phyloP scores from a whole-genome alignment of 1,140 invertebrate genomes.

The Phortica variegata region DNA sequence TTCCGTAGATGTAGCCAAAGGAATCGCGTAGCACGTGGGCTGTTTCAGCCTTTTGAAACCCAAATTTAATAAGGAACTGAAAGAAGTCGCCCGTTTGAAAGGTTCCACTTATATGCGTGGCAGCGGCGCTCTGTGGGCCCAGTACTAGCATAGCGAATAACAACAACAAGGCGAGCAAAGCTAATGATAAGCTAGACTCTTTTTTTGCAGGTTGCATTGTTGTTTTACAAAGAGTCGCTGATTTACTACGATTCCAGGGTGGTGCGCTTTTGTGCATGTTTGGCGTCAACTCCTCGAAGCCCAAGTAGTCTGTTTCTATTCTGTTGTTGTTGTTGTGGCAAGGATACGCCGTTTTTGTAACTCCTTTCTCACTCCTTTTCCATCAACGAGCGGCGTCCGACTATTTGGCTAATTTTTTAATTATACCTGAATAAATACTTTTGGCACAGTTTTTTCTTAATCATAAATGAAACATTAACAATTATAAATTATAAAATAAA shows the following conservation, averaged over 20 bases:
- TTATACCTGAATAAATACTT: too few species aligned
- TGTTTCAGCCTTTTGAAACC: conserved; percentile 93
- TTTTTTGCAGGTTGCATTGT: conserved; percentile 5
- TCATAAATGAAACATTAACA: too few species aligned
- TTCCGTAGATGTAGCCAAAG: conserved; percentile 93
- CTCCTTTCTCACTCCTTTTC: not conserved
- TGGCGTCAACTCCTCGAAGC: conserved; percentile 18
- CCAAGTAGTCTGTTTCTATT: conserved; percentile 24
- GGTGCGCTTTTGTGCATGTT: conserved; percentile 45
- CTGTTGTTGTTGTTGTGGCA: conserved; percentile 6
- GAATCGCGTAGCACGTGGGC: conserved; percentile 73
- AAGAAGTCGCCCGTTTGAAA: conserved; percentile 79
- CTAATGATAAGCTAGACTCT: conserved; percentile 33
- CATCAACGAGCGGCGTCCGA: not conserved
- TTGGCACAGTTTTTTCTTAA: too few species aligned
- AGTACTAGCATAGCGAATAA: conserved; percentile 7
- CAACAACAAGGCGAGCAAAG: conserved; percentile 13
- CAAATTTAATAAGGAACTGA: conserved; percentile 91
- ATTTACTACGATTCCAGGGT: conserved; percentile 32
- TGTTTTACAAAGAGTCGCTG: not conserved
- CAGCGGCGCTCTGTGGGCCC: not conserved
- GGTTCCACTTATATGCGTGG: conserved; percentile 59
- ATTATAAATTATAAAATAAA: too few species aligned
- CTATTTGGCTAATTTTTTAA: too few species aligned
- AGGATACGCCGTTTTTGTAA: not conserved